phyloP scores from a whole-genome alignment of 2,888 invertebrate genomes.

The Macropis europaea region DNA sequence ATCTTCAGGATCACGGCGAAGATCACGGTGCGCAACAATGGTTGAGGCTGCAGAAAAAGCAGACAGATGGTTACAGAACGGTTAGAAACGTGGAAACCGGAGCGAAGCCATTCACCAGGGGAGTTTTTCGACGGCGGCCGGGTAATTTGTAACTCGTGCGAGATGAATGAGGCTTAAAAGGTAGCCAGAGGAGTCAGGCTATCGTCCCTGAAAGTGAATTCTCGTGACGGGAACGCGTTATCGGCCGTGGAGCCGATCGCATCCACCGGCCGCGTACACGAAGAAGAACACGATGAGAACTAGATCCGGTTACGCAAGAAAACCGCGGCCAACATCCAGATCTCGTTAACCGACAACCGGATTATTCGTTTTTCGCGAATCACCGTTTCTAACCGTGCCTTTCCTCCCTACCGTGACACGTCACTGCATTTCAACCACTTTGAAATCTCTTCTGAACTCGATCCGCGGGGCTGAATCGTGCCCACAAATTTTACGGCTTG shows the following conservation, averaged over 20 bases:
- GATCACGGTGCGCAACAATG: no score
- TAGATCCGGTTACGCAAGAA: constrained; percentile 70
- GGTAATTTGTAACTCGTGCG: constrained; percentile 47
- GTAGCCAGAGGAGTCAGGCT: constrained; percentile 18
- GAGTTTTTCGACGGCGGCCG: constrained; percentile 10
- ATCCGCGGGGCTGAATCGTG: no score
- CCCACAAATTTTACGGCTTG: no score
- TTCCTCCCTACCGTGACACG: constrained; percentile 8
- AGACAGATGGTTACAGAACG: no score
- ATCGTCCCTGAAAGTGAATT: constrained; percentile 53
- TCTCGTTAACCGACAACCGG: constrained; percentile 68
- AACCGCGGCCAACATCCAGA: constrained; percentile 65
- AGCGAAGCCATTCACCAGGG: constrained; percentile 14
- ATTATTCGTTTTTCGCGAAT: constrained; percentile 64
- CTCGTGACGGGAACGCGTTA: constrained; percentile 14
- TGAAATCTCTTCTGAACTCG: background rate
- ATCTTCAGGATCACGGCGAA: no score
- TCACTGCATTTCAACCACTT: background rate
- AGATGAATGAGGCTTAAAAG: constrained; percentile 37
- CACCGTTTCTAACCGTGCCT: constrained; percentile 37
- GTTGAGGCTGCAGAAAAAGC: no score
- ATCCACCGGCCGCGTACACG: background rate
- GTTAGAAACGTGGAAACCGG: background rate
- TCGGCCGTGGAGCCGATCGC: constrained; percentile 36
- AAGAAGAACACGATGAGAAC: constrained; percentile 46